Percentiles rank a stretch among this genome's conserved stretches.
These are phyloP conservation scores for Willisornis vidua DNA, from an alignment of 2,113 vertebrate genomes.

Conservation along the genomic window DNA sequence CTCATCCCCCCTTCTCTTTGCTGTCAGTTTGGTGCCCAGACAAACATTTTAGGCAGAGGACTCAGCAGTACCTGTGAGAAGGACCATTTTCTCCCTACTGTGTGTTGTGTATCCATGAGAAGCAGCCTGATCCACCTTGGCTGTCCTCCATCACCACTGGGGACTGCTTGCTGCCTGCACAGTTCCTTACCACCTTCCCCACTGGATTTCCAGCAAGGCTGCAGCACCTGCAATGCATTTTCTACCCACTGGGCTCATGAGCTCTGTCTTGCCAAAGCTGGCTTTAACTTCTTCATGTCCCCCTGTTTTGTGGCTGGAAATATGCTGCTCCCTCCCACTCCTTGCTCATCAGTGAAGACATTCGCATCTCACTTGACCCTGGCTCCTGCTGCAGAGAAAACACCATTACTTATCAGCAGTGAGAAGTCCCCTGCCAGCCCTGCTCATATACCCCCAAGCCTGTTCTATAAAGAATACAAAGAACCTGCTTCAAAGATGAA, in stretches of 20 bases:
- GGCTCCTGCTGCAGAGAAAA: not conserved
- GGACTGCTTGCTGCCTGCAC: not conserved
- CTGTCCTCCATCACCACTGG: not conserved
- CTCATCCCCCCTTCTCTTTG: rapidly evolving
- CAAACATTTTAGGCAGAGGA: not conserved
- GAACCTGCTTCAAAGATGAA: not conserved
- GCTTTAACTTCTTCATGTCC: not conserved
- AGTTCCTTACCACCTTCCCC: not conserved
- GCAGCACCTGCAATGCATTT: not conserved
- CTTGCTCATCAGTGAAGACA: not conserved
- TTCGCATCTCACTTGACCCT: not conserved
- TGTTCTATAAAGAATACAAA: not conserved
- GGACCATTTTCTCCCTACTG: not conserved
- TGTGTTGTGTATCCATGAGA: not conserved
- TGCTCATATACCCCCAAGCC: not conserved
- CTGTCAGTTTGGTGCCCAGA: not conserved
- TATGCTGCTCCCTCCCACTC: not conserved
- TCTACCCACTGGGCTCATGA: not conserved
- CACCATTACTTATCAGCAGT: not conserved
- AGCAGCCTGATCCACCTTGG: rapidly evolving
- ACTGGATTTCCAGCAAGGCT: not conserved
- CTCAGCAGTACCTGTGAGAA: not conserved
- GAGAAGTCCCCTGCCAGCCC: not conserved
- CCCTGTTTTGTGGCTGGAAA: not conserved
- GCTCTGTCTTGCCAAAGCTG: not conserved